These are phyloP conservation scores for Emys orbicularis DNA, from an alignment of 2,797 vertebrate genomes.

Conservation along the genomic window DNA sequence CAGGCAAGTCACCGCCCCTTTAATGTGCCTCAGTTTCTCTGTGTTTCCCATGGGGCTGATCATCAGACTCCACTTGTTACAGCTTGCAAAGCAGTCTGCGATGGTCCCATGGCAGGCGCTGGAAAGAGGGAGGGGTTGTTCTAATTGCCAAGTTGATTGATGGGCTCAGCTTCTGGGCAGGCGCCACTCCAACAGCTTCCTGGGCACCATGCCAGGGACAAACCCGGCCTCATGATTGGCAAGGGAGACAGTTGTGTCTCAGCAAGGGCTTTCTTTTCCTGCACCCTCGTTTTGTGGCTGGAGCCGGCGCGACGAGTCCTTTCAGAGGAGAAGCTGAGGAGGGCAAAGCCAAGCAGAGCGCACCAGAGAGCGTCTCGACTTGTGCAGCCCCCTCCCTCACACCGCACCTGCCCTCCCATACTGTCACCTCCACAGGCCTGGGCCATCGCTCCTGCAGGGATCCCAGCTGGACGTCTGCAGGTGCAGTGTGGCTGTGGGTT, in stretches of 20 bases:
- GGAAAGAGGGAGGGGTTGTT: not conserved
- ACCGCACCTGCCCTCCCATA: not conserved
- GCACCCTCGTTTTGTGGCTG: not conserved
- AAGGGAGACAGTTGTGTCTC: not conserved
- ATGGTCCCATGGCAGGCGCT: not conserved
- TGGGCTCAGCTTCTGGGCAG: not conserved
- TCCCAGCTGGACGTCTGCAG: not conserved
- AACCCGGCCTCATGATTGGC: not conserved
- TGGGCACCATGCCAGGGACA: not conserved
- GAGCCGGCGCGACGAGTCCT: not conserved
- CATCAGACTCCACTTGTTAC: not conserved
- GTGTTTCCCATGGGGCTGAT: not conserved
- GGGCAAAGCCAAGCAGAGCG: not conserved
- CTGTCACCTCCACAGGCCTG: not conserved
- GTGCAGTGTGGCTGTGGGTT: not conserved
- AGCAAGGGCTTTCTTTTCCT: not conserved
- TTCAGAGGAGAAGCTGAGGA: not conserved
- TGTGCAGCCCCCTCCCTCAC: not conserved
- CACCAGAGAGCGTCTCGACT: not conserved
- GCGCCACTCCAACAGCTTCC: not conserved
- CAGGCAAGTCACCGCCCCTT: not conserved
- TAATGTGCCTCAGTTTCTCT: not conserved
- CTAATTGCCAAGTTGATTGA: not conserved
- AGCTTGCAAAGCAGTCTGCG: not conserved
- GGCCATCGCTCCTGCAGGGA: not conserved